Percentiles rank a stretch among this genome's conserved stretches.
phyloP scores from a whole-genome alignment of 2,113 vertebrate genomes.

The Dicerorhinus sumatrensis region DNA sequence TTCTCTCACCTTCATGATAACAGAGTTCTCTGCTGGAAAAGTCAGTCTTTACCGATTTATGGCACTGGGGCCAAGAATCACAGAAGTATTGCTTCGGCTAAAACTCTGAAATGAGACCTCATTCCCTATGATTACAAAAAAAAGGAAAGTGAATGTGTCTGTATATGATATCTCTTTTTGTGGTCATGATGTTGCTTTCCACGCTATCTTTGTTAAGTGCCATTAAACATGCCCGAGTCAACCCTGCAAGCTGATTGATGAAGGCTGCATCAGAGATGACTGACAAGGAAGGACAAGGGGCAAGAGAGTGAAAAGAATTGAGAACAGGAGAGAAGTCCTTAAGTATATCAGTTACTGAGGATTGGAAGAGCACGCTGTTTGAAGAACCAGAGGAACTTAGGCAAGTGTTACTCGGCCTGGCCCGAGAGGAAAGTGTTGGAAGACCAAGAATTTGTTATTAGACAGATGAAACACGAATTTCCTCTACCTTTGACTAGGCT shows the following conservation, averaged over 20 bases:
- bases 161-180: slow-evolving; percentile 21
- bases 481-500: not conserved
- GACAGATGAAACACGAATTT: not conserved
- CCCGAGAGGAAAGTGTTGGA: not conserved
- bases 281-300: slow-evolving; percentile 10
- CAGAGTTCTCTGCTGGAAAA: slow-evolving; percentile 54
- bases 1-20: slow-evolving; percentile 69
- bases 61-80: slow-evolving; percentile 34
- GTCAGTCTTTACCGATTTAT: slow-evolving; percentile 52
- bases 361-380: not conserved
- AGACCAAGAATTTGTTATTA: not conserved
- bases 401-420: not conserved
- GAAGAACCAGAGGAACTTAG: not conserved
- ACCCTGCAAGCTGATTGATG: not conserved
- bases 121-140: slow-evolving; percentile 4
- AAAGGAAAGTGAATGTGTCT: not conserved
- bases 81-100: slow-evolving; percentile 23
- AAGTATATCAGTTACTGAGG: not conserved
- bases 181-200: not conserved
- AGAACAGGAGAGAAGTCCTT: not conserved
- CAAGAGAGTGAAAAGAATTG: not conserved
- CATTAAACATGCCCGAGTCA: not conserved
- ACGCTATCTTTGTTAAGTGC: not conserved
- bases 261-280: not conserved
- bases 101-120: slow-evolving; percentile 60